These are phyloP conservation scores for Pycnonotus jocosus DNA, from an alignment of 2,113 vertebrate species.

Conservation along the genomic window DNA sequence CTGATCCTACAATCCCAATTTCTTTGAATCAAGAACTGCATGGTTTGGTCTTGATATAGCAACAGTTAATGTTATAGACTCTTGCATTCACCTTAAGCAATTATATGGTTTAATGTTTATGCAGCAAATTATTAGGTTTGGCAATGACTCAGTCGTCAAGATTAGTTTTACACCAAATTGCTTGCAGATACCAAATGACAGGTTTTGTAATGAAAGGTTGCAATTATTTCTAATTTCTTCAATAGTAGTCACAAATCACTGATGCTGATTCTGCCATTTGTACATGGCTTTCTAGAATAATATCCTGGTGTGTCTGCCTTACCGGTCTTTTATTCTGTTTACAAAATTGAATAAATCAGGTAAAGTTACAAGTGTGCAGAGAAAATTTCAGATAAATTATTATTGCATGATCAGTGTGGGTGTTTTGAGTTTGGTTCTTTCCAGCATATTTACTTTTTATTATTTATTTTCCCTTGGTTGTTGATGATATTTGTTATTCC, in stretches of 20 bases:
- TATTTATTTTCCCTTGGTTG: neutral
- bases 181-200: slow-evolving; percentile 46
- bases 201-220: slow-evolving; percentile 42
- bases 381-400: neutral
- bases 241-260: slow-evolving; percentile 18
- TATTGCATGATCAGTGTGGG: neutral
- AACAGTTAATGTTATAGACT: neutral
- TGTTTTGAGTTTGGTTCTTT: neutral
- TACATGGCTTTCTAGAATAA: neutral
- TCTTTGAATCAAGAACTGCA: neutral
- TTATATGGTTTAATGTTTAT: slow-evolving; percentile 33
- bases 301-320: neutral
- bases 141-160: slow-evolving; percentile 26
- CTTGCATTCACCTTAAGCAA: slow-evolving; percentile 32
- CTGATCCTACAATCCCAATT: neutral
- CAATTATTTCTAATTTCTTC: slow-evolving; percentile 60
- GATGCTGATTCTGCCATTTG: slow-evolving; percentile 10
- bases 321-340: neutral
- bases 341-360: neutral
- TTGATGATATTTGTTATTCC: neutral
- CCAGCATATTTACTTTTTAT: neutral
- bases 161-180: slow-evolving; percentile 27
- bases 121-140: slow-evolving; percentile 29
- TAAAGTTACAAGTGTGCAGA: neutral
- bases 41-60: neutral